Conservation (phyloP, 2,113 vertebrate species). For the Mobula birostris region DNA sequence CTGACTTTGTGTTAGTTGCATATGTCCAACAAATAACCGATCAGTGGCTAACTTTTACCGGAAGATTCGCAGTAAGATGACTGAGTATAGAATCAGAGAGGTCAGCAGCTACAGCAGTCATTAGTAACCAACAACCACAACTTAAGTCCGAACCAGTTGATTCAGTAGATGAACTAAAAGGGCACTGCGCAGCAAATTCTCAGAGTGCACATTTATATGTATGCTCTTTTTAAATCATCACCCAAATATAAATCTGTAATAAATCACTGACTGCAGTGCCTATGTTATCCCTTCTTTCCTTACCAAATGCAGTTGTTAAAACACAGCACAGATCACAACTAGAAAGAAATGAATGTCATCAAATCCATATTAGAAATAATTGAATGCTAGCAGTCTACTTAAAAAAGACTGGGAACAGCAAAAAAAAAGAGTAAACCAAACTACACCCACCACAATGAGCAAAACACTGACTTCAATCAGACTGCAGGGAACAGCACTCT, state of each 20-base stretch:
- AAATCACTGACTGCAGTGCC: not conserved
- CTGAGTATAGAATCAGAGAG: not conserved
- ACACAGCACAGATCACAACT: slow-evolving; percentile 28
- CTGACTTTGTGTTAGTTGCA: not conserved
- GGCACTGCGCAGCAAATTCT: slow-evolving; percentile 7
- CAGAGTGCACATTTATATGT: not conserved
- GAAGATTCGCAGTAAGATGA: not conserved
- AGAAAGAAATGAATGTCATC: slow-evolving; percentile 8
- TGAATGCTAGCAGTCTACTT: not conserved
- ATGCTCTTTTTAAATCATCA: not conserved
- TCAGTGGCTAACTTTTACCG: slow-evolving; percentile 1
- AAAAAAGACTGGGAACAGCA: not conserved
- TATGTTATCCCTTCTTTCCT: slow-evolving; percentile 14
- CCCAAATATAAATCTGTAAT: slow-evolving; percentile 12
- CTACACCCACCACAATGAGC: slow-evolving; percentile 58
- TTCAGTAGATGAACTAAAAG: slow-evolving; percentile 21
- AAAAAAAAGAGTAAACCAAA: slow-evolving; percentile 42
- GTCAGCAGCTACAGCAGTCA: not conserved
- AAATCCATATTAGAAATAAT: slow-evolving; percentile 7
- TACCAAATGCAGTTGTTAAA: slow-evolving; percentile 21
- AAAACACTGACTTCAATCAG: slow-evolving; percentile 51
- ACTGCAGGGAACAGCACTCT: slow-evolving; percentile 58
- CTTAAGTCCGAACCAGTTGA: not conserved
- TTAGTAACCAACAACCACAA: slow-evolving; percentile 28
- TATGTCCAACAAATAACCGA: slow-evolving; percentile 7